These are phyloP conservation scores for Ophthalmolycus amberensis DNA, from an alignment of 2,113 vertebrate species.

Conservation along the genomic window DNA sequence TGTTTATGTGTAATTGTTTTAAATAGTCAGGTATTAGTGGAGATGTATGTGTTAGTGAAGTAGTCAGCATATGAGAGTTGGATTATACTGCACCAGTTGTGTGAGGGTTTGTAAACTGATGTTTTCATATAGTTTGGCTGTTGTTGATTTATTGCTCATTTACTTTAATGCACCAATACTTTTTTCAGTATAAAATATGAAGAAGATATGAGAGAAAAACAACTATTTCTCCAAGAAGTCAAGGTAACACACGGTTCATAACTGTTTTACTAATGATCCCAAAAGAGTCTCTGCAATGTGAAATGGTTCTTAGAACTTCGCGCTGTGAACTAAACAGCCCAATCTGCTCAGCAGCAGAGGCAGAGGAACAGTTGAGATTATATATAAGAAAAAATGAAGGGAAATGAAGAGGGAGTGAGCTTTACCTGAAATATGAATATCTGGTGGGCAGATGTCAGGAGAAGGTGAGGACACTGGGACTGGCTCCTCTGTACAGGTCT, in stretches of 20 bases:
- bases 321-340: not conserved
- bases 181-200: no score
- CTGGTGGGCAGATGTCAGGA: constrained; percentile 88
- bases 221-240: no score
- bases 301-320: not conserved
- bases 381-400: not conserved
- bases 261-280: no score
- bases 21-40: no score
- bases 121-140: not conserved
- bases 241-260: no score
- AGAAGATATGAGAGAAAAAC: no score
- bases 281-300: not conserved
- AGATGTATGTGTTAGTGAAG: no score
- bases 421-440: constrained; percentile 78
- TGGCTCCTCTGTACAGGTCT: constrained; percentile 86
- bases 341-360: no score
- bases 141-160: no score
- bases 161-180: not conserved
- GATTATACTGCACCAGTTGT: not conserved
- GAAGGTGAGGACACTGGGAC: constrained; percentile 84
- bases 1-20: no score
- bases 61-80: no score
- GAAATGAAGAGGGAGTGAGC: not conserved
- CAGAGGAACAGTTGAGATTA: no score
- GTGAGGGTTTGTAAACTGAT: not conserved